These are phyloP conservation scores for Cyphotilapia sp. DNA, from an alignment of 2,113 vertebrate genomes.

Conservation along the genomic window DNA sequence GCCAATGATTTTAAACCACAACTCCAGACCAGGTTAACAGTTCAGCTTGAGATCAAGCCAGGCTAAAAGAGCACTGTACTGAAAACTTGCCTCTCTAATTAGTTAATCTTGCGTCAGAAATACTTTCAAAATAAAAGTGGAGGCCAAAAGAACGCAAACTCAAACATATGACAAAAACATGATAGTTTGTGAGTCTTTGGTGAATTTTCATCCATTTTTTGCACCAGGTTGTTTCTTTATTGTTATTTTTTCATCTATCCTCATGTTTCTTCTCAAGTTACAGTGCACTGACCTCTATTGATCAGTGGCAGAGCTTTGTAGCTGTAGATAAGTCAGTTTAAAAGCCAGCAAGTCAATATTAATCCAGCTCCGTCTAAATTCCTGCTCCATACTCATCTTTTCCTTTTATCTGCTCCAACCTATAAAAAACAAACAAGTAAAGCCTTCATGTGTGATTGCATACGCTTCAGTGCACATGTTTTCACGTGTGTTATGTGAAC, in stretches of 20 bases:
- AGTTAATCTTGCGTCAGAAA: rapidly evolving
- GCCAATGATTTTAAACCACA: not conserved
- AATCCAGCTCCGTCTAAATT: not conserved
- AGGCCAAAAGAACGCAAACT: not conserved
- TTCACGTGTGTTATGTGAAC: not conserved
- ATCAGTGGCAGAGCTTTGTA: not conserved
- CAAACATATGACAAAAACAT: not conserved
- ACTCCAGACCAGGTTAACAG: not conserved
- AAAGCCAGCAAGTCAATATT: not conserved
- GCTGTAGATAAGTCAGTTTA: not conserved
- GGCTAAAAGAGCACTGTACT: not conserved
- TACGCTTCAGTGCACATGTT: not conserved
- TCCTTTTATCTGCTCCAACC: not conserved
- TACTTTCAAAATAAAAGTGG: not conserved
- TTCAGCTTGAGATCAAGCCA: not conserved
- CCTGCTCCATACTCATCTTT: not conserved
- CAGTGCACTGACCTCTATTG: not conserved
- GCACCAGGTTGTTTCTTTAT: not conserved
- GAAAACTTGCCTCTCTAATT: not conserved
- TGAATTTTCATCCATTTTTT: not conserved
- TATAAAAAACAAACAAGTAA: not conserved
- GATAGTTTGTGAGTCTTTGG: not conserved
- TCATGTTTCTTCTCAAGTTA: not conserved
- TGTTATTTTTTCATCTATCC: not conserved
- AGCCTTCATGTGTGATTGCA: not conserved